A percentile compares a stretch with the other conserved stretches of the same genome.
These are phyloP conservation scores for Linepithema humile DNA, from an alignment of 1,140 invertebrate species.

Conservation along the genomic window DNA sequence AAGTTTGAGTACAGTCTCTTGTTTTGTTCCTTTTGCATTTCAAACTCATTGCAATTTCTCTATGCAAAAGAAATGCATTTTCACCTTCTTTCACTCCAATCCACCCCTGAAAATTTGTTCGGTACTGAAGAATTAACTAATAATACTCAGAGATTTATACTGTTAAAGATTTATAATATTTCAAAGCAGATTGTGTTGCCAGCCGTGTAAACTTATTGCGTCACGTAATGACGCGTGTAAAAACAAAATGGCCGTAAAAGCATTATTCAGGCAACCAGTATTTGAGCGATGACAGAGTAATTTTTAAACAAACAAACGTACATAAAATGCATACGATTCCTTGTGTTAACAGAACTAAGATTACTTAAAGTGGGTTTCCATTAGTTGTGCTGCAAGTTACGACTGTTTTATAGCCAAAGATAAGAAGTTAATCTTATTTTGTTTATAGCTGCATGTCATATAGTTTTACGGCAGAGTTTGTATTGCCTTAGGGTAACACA, in stretches of 20 bases:
- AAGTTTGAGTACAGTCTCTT: background rate
- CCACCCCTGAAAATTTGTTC: background rate
- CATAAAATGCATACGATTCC: conserved; percentile 15
- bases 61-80: too few species aligned
- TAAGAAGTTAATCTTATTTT: conserved; percentile 61
- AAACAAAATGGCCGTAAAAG: background rate
- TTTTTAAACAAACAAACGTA: conserved; percentile 32
- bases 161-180: background rate
- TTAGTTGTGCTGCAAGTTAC: conserved; percentile 39
- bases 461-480: conserved; percentile 17
- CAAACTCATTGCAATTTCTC: too few species aligned
- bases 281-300: background rate
- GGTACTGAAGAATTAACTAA: background rate
- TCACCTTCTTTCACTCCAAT: too few species aligned
- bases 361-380: conserved; percentile 53
- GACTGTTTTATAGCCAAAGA: conserved; percentile 57
- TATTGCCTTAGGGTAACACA: conserved; percentile 10
- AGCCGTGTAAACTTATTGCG: background rate
- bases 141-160: background rate
- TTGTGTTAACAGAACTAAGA: conserved; percentile 35
- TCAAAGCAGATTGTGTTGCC: background rate
- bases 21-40: background rate
- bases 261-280: background rate
- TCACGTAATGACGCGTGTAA: background rate
- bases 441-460: conserved; percentile 16